Evolutionary conservation across 2,113 vertebrate genomes (phyloP), one percentile per base, ranked within the genome.

Genomic region (Rhinoderma darwinii): DNA sequence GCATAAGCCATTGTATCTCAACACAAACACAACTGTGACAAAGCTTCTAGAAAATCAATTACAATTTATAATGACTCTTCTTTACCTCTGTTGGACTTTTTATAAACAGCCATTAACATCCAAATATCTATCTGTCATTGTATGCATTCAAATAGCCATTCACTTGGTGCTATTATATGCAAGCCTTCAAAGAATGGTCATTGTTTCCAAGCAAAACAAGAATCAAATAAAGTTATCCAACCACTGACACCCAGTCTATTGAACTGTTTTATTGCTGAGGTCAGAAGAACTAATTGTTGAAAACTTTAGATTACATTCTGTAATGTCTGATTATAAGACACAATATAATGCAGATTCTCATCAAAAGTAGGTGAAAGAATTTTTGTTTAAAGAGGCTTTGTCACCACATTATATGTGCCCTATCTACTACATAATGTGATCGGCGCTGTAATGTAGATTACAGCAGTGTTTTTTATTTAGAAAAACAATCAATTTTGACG

Each of bases 221-320:
- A 72, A 70, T 51, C 41, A 47, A 20, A 83, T 70, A 72, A 68
- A 72, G 78, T 35, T 37, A 4, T 72, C 43, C 30, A 9, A 72
- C 41, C 59, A n/a, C 14, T 50, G 15, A 63, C 81, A 70, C 30
- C 30, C 81, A 83, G 81, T 43, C 27, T 63, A 47, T 47, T 83
- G 43, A 47, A 35, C 41, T 50, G 63, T 83, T 83, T 70, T 83
- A 70, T 68, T 44, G 39, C 41, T 8, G 11, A 30, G 27, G 30
- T 82, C 56, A 82, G 37, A 82, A 20, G 79, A 66, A 82, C 37
- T 59, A 37, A n/a, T 59, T 81, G 73, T 76, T 47, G 20, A 30
- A 20, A 50, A 51, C n/a, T 11, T 4, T 8, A 78, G 47, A 78
- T 78, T 51, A 35, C 47, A 54, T 54, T 35, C 25, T 54, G 18